Evolutionary conservation across 2,888 invertebrate species (phyloP), one percentile per base, ranked within the genome.

Genomic region (Eubasilissa splendida): DNA sequence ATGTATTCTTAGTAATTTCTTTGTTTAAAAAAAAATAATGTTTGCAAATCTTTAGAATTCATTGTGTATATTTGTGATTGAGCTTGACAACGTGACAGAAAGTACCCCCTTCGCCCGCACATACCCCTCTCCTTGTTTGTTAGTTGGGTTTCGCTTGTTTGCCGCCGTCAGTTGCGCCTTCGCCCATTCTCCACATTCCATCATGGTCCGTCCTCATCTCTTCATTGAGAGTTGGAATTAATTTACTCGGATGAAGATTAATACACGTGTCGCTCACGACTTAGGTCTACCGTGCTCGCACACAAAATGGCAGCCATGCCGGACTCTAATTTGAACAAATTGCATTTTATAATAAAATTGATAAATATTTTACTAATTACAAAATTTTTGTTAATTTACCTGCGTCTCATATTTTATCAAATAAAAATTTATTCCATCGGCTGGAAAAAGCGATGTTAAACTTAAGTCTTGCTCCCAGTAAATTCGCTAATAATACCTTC

Each of bases 151-250:
- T 76, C 59, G 76, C 75, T 82, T 77, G 78, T 75, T 82, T 79
- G 80, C 80, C 42, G 76, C 71, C 77, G 68, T 66, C 12, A 50
- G 33, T 52, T 50, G 68, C 68, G 58, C 74, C 75, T 59, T 42
- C 33, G 54, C 12, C 54, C 22, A 74, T 79, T 83, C 80, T 83
- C 83, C 83, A 83, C 58, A 76, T 83, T 83, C 83, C 80, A 54
- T 63, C 52, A 31, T 33, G 52, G 65, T n/a, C 42, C 63, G 54
- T 76, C 50, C 71, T 11, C 42, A 63, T 81, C 83, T 83, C 81
- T 81, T 83, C 81, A 33, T 83, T 81, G 83, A 79, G 33, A 79
- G 76, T 79, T 83, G 83, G 79, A 74, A 81, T 82, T 80, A 56
- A 75, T 78, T 80, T 80, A 78, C 80, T 73, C n/a, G 53, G 56